Evolutionary conservation across 2,888 invertebrate species (phyloP).

Genomic region (Liposcelis brunnea): DNA sequence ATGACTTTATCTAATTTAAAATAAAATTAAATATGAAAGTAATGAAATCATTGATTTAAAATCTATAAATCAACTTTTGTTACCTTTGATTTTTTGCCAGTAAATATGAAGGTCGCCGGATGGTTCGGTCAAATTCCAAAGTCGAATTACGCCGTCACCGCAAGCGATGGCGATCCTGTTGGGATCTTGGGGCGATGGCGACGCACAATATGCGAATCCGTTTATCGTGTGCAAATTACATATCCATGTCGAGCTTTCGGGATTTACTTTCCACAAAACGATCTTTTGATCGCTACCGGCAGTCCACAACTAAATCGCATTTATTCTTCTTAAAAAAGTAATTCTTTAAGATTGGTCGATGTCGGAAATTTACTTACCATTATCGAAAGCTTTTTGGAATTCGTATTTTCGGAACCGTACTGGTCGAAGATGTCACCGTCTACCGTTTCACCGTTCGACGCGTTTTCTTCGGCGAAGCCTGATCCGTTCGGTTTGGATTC

Average conservation of each 20-base stretch:
- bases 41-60: no score
- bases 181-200: slow-evolving; percentile 3
- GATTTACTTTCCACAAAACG: background rate
- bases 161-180: background rate
- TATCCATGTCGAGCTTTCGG: background rate
- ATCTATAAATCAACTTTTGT: no score
- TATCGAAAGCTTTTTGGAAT: no score
- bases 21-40: background rate
- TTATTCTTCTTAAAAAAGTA: no score
- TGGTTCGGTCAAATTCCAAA: slow-evolving; percentile 3
- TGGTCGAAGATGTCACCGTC: no score
- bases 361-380: no score
- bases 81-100: background rate
- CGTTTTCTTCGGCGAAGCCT: no score
- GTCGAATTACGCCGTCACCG: background rate
- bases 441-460: no score
- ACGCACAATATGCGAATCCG: background rate
- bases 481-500: no score
- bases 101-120: background rate
- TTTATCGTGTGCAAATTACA: background rate
- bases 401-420: no score
- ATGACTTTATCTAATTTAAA: background rate
- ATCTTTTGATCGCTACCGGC: background rate
- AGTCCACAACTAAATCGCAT: background rate
- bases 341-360: no score